Conservation (phyloP, 2,113 vertebrate genomes). For the Grammomys surdaster region DNA sequence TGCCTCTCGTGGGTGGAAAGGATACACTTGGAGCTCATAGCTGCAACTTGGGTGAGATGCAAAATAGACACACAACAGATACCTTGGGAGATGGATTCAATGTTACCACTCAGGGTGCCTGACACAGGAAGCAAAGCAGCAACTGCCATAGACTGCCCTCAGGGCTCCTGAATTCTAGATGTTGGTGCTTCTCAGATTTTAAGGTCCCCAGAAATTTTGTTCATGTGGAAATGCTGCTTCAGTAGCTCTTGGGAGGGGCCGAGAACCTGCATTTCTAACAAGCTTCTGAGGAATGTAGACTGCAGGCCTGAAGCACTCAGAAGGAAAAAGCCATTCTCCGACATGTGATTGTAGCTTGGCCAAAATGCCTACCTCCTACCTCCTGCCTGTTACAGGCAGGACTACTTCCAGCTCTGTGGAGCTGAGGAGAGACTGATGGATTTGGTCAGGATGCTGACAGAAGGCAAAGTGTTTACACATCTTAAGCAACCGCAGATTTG, state of each 20-base stretch:
- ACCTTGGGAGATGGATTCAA: background rate
- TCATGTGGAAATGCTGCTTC: conserved; percentile 40
- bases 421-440: background rate
- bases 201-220: background rate
- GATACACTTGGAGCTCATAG: background rate
- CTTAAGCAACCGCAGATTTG: background rate
- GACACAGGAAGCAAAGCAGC: background rate
- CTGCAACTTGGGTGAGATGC: background rate
- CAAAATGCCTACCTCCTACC: background rate
- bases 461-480: background rate
- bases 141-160: background rate
- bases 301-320: background rate
- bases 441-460: background rate
- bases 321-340: background rate
- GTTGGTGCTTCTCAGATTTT: background rate
- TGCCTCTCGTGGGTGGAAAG: background rate
- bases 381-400: background rate
- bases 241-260: background rate
- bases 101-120: background rate
- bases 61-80: background rate
- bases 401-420: background rate
- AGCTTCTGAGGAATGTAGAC: background rate
- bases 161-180: background rate
- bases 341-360: background rate
- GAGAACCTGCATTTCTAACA: background rate